Base-by-base conservation (phyloP, 2,797 vertebrate species). In the Brachymystax lenok region DNA sequence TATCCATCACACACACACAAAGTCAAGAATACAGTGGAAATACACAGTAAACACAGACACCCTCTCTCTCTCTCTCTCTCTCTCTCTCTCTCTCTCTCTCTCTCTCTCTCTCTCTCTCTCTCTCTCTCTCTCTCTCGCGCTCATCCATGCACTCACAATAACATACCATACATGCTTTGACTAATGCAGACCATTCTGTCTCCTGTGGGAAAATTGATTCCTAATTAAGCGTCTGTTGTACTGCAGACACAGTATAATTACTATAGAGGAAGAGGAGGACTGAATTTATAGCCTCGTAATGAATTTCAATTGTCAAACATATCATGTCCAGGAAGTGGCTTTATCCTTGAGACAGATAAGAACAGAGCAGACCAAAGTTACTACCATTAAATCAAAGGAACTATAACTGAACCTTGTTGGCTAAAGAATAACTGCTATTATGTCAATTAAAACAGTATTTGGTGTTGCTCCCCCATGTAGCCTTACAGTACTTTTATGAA, bases 161-260 rank as follows among this genome's bases (percentile, higher is more conserved):
- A 19, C 17, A 56, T 19, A 19, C 1, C 19, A 3, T 1, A 8
- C 61, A 64, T 27, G 61, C 12, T 24, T 59, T 21, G n/a, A 7
- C 56, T 59, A 59, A 2, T 19, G 19, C 6, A 59, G 19, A 59
- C 17, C 56, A 59, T 72, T 33, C 54, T 69, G 30, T 73, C 80
- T 76, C 69, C 77, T 63, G 74, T 68, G 27, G 30, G 72, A 79
- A 81, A 81, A 79, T 63, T 24, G 2, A 28, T 70, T 46, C 12
- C 33, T 21, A 54, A 70, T 75, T 51, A 70, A 64, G 61, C 2
- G 1, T 14, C 2, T 21, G 52, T 54, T 33, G 30, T 6, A 40
- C 19, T 61, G 28, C 56, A 33, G 10, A 10, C 54, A 59, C 3
- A 52, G 27, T 14, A 27, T 28, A 64, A 21, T 46, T 13, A 13